phyloP scores from a whole-genome alignment of 2,113 vertebrate species.

The Corvus cornix region DNA sequence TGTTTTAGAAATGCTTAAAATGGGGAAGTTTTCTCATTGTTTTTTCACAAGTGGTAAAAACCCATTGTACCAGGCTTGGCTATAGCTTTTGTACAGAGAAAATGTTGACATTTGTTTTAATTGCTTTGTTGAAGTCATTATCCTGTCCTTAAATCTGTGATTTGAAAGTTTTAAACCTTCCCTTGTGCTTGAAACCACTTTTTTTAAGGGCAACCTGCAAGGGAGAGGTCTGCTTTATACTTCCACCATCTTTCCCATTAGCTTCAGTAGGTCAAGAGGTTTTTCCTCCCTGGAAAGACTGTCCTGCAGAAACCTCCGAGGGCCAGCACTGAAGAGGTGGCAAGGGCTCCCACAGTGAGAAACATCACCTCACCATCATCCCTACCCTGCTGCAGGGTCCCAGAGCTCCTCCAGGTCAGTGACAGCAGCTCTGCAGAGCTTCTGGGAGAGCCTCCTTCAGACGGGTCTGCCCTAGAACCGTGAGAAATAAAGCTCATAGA shows the following conservation, averaged over 20 bases:
- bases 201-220: neutral
- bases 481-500: neutral
- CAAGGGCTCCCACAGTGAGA: neutral
- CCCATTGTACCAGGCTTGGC: neutral
- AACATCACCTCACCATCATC: neutral
- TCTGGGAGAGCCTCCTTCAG: neutral
- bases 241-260: neutral
- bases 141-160: neutral
- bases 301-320: neutral
- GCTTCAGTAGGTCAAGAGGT: neutral
- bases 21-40: neutral
- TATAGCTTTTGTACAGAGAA: neutral
- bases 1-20: neutral
- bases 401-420: neutral
- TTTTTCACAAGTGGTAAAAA: neutral
- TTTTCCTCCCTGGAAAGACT: neutral
- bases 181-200: neutral
- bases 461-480: neutral
- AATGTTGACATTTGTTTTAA: neutral
- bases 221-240: neutral
- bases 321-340: neutral
- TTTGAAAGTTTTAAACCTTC: neutral
- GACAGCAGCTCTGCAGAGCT: neutral
- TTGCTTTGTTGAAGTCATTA: neutral
- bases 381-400: neutral